Evolutionary conservation across 2,797 vertebrate species (phyloP), one percentile per base, ranked within the genome.

Genomic region (Petrocephalus sullivani): DNA sequence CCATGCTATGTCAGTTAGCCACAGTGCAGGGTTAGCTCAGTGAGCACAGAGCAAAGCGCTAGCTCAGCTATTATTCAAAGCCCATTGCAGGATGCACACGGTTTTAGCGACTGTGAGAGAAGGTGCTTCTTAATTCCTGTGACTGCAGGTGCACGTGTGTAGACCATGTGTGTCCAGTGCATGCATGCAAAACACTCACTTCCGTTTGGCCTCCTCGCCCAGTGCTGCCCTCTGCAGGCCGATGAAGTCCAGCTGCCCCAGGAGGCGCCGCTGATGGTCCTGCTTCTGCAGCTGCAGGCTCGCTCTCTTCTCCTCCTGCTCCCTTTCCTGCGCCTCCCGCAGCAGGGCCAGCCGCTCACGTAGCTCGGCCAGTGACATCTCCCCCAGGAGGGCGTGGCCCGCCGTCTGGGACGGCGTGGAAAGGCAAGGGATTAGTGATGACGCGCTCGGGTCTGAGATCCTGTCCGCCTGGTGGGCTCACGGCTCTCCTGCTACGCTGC

Each of bases 291-390:
- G 93, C 90, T 96, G 94, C 92, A 99, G 98, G 64, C 90, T 93
- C 84, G 95, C 94, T 81, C 95, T 95, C 89, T 93, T 97, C 89
- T 97, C 96, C 89, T 96, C 95, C 90, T 95, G 91, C 88, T 95
- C 92, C 10, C 88, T 92, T 90, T 91, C 93, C 90, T 96, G 94
- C 4, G 92, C 89, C 85, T 96, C 95, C 92, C 89, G 97, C 91
- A 97, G 92, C 78, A 96, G 89, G 56, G 94, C 91, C 23, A 99
- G 94, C 4, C 97, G 96, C 92, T 97, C 97, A 3, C 92, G 96
- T 83, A 98, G 93, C 95, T 99, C 98, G 3, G 93, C 94, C 84
- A 98, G 60, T 75, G 98, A 98, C 98, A 98, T 99, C 94, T 99
- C 98, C 67, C 95, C 96, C 90, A 97, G 93, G 89, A 99, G 94